Evolutionary conservation across 2,888 invertebrate genomes (phyloP), one percentile per base, ranked within the genome.

Genomic region (Tetramorium bicarinatum): DNA sequence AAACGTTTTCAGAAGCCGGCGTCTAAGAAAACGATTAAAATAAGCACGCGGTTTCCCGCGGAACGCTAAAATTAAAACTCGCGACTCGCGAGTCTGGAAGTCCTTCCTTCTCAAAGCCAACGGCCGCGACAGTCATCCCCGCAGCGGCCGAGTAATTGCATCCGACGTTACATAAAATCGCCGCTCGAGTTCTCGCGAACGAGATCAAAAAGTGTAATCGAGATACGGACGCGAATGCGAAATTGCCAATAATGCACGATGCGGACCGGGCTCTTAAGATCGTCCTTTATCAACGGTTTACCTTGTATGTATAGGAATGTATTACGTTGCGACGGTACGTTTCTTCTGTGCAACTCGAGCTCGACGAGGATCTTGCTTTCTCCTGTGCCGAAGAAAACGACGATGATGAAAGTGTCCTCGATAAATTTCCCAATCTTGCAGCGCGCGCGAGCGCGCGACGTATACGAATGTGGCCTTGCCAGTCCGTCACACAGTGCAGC

Each of bases 401-500:
- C 38, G 66, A 38, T 72, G 59, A 80, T 61, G 79, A 80, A 80
- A 80, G 79, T 80, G 72, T 80, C 79, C 79, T 80, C 79, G 79
- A 80, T 80, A 80, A 80, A 80, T 80, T 80, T 80, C 79, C 72
- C 79, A 80, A 80, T 80, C 79, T 61, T 47, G 80, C 85, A 82
- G 64, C 79, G 83, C 80, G 82, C 86, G 29, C 29, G 29, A 34
- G 29, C 41, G 41, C 41, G 81, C 86, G 84, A 76, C 84, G 83
- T 80, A 34, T 34, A 79, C 76, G 85, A 86, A 83, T 89, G 82
- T 83, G 90, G 86, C 90, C 89, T 90, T 88, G 90, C 83, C 89
- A 85, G 88, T 89, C 90, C 89, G 88, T 91, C 89, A 85, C 87
- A 47, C 87, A 47, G 89, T 89, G 87, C 87, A 87, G 88, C 90